phyloP scores from a whole-genome alignment of 1,140 invertebrate genomes.

The Capitella teleta region DNA sequence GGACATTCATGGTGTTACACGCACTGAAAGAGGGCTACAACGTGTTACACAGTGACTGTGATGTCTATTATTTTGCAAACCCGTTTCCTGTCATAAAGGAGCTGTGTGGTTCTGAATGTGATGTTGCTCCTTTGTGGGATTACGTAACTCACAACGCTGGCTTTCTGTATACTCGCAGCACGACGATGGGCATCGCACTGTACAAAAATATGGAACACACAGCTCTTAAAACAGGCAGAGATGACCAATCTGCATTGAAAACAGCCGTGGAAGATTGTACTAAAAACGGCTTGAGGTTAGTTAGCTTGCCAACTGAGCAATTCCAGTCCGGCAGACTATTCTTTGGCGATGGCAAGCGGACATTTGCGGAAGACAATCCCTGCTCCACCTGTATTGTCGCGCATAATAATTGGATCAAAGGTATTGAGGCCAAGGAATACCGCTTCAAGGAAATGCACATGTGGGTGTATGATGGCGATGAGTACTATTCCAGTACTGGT shows the following conservation, averaged over 20 bases:
- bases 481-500: slow-evolving; percentile 6
- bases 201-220: slow-evolving; percentile 6
- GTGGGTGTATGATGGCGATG: slow-evolving; percentile 11
- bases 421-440: slow-evolving; percentile 12
- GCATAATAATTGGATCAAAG: slow-evolving; percentile 15
- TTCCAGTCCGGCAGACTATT: slow-evolving; percentile 6
- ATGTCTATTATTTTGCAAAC: slow-evolving; percentile 8
- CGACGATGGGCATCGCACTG: background rate
- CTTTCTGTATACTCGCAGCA: slow-evolving; percentile 7
- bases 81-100: slow-evolving; percentile 6
- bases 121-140: slow-evolving; percentile 11
- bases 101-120: background rate
- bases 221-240: background rate
- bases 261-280: background rate
- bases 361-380: background rate
- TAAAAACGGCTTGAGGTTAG: no score
- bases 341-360: slow-evolving; percentile 7
- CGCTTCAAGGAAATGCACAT: slow-evolving; percentile 9
- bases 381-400: slow-evolving; percentile 8
- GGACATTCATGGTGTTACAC: slow-evolving; percentile 11
- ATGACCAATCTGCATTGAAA: no score
- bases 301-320: background rate
- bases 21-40: slow-evolving; percentile 9
- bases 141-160: slow-evolving; percentile 11
- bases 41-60: slow-evolving; percentile 11